Conservation (phyloP, 2,888 invertebrate species). For the Bhutanitis thaidina region DNA sequence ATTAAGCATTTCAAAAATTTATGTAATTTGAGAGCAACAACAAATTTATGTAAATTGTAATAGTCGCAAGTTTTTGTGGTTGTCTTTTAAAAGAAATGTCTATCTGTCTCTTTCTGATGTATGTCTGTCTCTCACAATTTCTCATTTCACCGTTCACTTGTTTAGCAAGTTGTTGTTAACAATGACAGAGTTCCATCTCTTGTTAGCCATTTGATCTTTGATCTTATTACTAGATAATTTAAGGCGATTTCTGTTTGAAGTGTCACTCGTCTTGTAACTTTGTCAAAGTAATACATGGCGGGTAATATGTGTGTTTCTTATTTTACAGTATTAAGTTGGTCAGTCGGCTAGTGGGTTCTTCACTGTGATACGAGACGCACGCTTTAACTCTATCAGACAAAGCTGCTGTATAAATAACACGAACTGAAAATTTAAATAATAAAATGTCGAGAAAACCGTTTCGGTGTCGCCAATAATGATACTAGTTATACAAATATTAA, state of each 20-base stretch:
- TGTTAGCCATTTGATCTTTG: slow-evolving; percentile 7
- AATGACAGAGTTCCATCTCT: slow-evolving; percentile 47
- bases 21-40: background rate
- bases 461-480: slow-evolving; percentile 35
- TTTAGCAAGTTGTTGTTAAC: slow-evolving; percentile 62
- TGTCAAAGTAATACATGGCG: slow-evolving; percentile 36
- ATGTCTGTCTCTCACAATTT: slow-evolving; percentile 69
- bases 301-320: slow-evolving; percentile 77
- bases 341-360: slow-evolving; percentile 76
- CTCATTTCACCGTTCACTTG: slow-evolving; percentile 80
- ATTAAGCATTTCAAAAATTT: background rate
- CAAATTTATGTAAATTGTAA: background rate
- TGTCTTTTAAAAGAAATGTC: slow-evolving; percentile 31
- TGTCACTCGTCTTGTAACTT: slow-evolving; percentile 28
- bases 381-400: slow-evolving; percentile 36
- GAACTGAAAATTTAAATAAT: slow-evolving; percentile 6
- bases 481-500: background rate
- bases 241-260: slow-evolving; percentile 5
- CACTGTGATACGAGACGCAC: slow-evolving; percentile 46
- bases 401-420: slow-evolving; percentile 4
- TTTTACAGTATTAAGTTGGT: slow-evolving; percentile 76
- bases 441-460: slow-evolving; percentile 61
- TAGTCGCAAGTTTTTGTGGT: slow-evolving; percentile 19
- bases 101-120: slow-evolving; percentile 50
- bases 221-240: slow-evolving; percentile 4